A percentile compares a stretch with the other conserved stretches of the same genome.
phyloP scores from a whole-genome alignment of 1,140 invertebrate genomes.

The Theocolax elegans region DNA sequence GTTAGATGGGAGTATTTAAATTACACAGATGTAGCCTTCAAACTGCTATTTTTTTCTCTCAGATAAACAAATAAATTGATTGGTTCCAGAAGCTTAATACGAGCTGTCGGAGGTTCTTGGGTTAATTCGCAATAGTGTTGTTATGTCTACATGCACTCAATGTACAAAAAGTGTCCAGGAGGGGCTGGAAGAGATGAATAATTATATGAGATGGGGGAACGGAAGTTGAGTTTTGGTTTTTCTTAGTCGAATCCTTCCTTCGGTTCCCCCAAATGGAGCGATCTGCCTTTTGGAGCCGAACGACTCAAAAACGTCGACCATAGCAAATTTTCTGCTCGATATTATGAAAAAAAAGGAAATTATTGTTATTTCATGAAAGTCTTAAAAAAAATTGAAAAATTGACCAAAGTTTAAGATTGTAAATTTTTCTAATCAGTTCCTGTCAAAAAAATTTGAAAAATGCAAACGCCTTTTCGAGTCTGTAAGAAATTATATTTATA shows the following conservation, averaged over 20 bases:
- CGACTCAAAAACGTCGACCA: slow-evolving; percentile 28
- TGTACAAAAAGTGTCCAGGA: slow-evolving; percentile 36
- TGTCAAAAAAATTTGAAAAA: slow-evolving; percentile 22
- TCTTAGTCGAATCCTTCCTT: slow-evolving; percentile 22
- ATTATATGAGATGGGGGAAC: slow-evolving; percentile 29
- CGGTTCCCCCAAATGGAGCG: slow-evolving; percentile 19
- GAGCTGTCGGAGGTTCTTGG: slow-evolving; percentile 6
- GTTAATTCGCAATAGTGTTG: slow-evolving; percentile 12
- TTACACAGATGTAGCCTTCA: slow-evolving; percentile 20
- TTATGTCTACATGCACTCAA: slow-evolving; percentile 27
- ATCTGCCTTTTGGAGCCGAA: slow-evolving; percentile 34
- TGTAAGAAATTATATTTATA: slow-evolving; percentile 7
- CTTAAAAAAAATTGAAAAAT: not conserved
- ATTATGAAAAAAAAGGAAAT: slow-evolving; percentile 24
- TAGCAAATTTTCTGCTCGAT: slow-evolving; percentile 29
- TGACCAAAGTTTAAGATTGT: too few relatives aligned
- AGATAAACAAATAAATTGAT: slow-evolving; percentile 12
- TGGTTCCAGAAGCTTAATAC: slow-evolving; percentile 18
- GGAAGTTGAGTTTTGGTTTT: slow-evolving; percentile 30
- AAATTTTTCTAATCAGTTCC: too few relatives aligned
- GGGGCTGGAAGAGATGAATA: slow-evolving; percentile 33
- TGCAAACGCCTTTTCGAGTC: slow-evolving; percentile 35
- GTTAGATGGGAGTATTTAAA: slow-evolving; percentile 37
- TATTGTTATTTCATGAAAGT: not conserved
- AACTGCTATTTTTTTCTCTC: slow-evolving; percentile 2